phyloP scores from a whole-genome alignment of 2,113 vertebrate species.

The Pangasianodon gigas region DNA sequence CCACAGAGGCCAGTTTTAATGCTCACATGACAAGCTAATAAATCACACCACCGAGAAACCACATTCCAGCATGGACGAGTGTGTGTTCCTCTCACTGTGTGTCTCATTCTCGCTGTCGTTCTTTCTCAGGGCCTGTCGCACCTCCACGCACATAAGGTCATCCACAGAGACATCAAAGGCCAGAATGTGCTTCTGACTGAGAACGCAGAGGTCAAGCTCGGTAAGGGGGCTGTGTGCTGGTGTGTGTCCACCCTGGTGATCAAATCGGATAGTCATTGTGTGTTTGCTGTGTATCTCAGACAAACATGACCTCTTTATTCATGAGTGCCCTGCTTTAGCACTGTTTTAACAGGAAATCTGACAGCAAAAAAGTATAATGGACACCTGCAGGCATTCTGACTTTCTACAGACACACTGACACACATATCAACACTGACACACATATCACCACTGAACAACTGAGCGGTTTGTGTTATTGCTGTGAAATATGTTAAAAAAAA shows the following conservation, averaged over 20 bases:
- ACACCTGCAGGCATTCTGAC: slow-evolving; percentile 11
- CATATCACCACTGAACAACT: slow-evolving; percentile 4
- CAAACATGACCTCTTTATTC: slow-evolving; percentile 6
- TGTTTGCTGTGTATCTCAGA: not conserved
- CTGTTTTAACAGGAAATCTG: slow-evolving; percentile 3
- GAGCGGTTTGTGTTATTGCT: not conserved
- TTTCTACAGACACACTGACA: slow-evolving; percentile 34
- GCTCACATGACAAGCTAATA: not conserved
- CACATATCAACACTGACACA: slow-evolving; percentile 26
- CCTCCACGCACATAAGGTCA: slow-evolving; percentile 90
- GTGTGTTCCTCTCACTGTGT: not conserved
- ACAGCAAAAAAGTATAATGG: not conserved
- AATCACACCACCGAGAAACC: not conserved
- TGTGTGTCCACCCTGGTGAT: not conserved
- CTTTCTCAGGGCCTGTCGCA: slow-evolving; percentile 83
- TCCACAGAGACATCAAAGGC: slow-evolving; percentile 93
- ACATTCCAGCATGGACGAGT: not conserved
- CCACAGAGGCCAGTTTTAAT: not conserved
- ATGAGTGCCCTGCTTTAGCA: not conserved
- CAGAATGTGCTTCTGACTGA: slow-evolving; percentile 91
- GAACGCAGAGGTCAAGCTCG: slow-evolving; percentile 92
- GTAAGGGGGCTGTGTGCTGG: slow-evolving; percentile 64
- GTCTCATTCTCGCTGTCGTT: not conserved
- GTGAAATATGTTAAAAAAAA: not conserved
- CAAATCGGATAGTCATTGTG: not conserved